These are phyloP conservation scores for Gobius niger DNA, from an alignment of 2,113 vertebrate genomes.

Conservation along the genomic window DNA sequence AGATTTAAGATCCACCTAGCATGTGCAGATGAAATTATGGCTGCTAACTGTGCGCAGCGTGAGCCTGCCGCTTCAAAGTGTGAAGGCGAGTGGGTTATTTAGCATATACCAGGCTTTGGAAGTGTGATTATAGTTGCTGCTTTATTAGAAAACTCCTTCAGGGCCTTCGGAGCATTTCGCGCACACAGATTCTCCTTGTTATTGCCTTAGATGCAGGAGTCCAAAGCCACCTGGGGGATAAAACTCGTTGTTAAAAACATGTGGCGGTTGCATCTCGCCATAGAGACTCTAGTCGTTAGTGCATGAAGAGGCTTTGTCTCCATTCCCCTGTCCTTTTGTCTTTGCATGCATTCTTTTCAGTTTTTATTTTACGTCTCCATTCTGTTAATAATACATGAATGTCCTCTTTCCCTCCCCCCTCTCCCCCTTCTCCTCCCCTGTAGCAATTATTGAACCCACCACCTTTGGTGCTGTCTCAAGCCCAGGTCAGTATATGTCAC, in stretches of 20 bases:
- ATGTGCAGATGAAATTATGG: conserved; percentile 47
- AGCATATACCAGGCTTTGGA: conserved; percentile 1
- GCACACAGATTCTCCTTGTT: conserved; percentile 21
- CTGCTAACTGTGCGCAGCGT: conserved; percentile 48
- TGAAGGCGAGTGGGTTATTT: conserved; percentile 33
- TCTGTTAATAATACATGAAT: conserved; percentile 94
- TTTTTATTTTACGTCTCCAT: conserved; percentile 73
- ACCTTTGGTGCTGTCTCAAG: conserved; percentile 97
- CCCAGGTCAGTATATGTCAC: conserved; percentile 99
- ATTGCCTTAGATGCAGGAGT: conserved; percentile 28
- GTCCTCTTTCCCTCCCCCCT: conserved; percentile 86
- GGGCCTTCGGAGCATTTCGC: conserved; percentile 6
- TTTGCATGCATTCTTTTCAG: conserved; percentile 60
- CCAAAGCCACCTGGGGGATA: conserved; percentile 12
- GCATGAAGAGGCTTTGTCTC: conserved; percentile 58
- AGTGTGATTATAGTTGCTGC: conserved; percentile 21
- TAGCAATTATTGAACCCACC: conserved; percentile 99
- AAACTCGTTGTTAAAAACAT: conserved; percentile 45
- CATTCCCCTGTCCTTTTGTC: conserved; percentile 66
- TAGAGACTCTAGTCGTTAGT: conserved; percentile 39
- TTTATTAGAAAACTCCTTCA: conserved; percentile 28
- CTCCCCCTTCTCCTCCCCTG: conserved; percentile 80
- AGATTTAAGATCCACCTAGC: conserved; percentile 54
- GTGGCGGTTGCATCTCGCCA: conserved; percentile 51
- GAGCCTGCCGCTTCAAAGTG: conserved; percentile 34